Evolutionary conservation across 2,113 vertebrate species (phyloP).

Genomic region (Parus major): DNA sequence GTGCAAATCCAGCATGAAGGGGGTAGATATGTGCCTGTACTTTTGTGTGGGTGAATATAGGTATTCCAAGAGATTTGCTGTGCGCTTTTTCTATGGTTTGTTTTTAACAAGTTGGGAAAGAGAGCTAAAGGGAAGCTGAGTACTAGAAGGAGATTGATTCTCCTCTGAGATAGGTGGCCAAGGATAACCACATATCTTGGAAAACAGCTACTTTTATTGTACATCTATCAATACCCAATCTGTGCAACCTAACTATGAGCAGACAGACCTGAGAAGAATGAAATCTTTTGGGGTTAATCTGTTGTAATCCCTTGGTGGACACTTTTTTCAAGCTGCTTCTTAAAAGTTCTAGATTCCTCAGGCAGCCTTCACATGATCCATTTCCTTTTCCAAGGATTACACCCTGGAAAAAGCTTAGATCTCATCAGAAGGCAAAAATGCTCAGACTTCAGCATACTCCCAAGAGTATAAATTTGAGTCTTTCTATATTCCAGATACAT

Average conservation of each 20-base stretch:
- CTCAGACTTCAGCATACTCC: not conserved
- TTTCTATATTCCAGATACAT: not conserved
- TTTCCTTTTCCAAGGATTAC: not conserved
- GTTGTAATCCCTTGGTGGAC: not conserved
- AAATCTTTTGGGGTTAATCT: slow-evolving; percentile 3
- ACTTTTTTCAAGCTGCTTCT: not conserved
- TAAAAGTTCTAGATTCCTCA: not conserved
- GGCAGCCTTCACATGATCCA: not conserved
- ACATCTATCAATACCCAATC: not conserved
- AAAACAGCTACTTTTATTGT: not conserved
- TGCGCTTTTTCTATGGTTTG: rapidly evolving
- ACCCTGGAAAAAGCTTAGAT: not conserved
- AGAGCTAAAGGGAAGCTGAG: not conserved
- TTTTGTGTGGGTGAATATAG: rapidly evolving
- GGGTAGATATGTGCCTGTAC: rapidly evolving
- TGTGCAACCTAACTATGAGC: not conserved
- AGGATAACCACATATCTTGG: not conserved
- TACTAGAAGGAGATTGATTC: not conserved
- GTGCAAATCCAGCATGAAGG: not conserved
- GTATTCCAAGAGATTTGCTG: not conserved
- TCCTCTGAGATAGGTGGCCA: not conserved
- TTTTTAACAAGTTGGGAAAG: not conserved
- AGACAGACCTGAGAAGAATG: not conserved
- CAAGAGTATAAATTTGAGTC: not conserved
- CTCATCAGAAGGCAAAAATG: not conserved